Conservation (phyloP, 2,797 vertebrate genomes). For the Sandelia bainsii region DNA sequence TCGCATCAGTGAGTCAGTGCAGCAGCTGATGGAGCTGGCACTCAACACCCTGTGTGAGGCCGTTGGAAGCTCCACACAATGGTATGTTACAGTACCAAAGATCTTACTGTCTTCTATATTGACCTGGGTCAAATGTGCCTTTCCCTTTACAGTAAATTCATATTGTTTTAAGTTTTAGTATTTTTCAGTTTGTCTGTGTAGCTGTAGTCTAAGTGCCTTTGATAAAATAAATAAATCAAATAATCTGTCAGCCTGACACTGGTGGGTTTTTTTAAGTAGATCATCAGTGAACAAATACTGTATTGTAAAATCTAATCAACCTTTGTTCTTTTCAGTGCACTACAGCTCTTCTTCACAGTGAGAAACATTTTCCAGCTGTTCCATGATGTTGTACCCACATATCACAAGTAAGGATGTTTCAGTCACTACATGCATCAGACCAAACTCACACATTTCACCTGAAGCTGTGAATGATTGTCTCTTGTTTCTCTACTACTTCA, state of each 20-base stretch:
- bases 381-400: constrained; percentile 96
- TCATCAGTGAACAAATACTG: background rate
- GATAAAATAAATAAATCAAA: background rate
- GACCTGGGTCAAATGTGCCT: background rate
- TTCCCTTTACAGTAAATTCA: background rate
- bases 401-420: constrained; percentile 90
- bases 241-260: too few relatives aligned
- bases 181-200: too few relatives aligned
- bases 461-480: background rate
- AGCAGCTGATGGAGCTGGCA: constrained; percentile 92
- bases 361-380: constrained; percentile 97
- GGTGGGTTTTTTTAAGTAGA: too few relatives aligned
- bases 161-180: too few relatives aligned
- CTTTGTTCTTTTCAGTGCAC: constrained; percentile 79
- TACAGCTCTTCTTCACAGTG: constrained; percentile 95
- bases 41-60: constrained; percentile 92
- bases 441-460: background rate
- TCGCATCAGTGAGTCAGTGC: constrained; percentile 92
- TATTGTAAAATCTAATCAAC: background rate
- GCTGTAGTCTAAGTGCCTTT: too few relatives aligned
- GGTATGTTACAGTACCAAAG: constrained; percentile 77
- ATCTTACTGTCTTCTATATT: background rate
- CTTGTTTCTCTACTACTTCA: constrained; percentile 2
- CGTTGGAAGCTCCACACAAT: constrained; percentile 89
- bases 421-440: fast-evolving